Percentiles rank a stretch among this genome's conserved stretches.
These are phyloP conservation scores for Nudaria mundana DNA, from an alignment of 2,888 invertebrate species.

Conservation along the genomic window DNA sequence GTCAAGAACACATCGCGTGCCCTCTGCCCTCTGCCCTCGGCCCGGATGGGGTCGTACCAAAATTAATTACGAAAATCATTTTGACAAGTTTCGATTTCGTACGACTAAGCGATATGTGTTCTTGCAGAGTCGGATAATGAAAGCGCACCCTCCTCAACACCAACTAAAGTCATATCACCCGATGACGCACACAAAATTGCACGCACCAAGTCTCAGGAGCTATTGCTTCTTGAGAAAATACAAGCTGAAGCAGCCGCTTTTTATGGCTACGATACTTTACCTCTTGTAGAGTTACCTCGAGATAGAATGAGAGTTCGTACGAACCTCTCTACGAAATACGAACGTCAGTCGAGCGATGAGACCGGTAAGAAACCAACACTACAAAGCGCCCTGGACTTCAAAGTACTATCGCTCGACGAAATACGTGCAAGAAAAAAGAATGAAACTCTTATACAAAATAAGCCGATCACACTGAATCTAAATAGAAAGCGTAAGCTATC, in stretches of 20 bases:
- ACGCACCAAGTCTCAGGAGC: constrained; percentile 84
- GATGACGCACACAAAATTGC: constrained; percentile 52
- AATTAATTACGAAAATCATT: constrained; percentile 79
- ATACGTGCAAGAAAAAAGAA: constrained; percentile 66
- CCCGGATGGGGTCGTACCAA: constrained; percentile 66
- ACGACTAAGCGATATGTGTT: constrained; percentile 76
- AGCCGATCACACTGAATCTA: constrained; percentile 61
- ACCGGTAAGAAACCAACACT: constrained; percentile 30
- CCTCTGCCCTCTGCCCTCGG: no score
- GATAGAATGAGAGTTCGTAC: constrained; percentile 53
- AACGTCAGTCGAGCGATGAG: constrained; percentile 76
- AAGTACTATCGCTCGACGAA: constrained; percentile 76
- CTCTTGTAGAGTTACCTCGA: constrained; percentile 33
- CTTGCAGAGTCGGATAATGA: constrained; percentile 91
- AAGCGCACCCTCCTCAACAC: constrained; percentile 84
- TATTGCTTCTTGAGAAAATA: constrained; percentile 84
- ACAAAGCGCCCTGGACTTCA: constrained; percentile 62
- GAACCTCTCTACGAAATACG: constrained; percentile 63
- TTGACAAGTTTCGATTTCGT: constrained; percentile 26
- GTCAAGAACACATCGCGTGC: constrained; percentile 68
- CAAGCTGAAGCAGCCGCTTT: constrained; percentile 87
- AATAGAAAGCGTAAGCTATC: constrained; percentile 65
- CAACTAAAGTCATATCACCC: constrained; percentile 67
- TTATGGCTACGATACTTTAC: constrained; percentile 82
- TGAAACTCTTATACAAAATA: constrained; percentile 41